Base-by-base conservation (phyloP, 35 echinoderm and acorn worm genomes). In the Ophioderma brevispina region DNA sequence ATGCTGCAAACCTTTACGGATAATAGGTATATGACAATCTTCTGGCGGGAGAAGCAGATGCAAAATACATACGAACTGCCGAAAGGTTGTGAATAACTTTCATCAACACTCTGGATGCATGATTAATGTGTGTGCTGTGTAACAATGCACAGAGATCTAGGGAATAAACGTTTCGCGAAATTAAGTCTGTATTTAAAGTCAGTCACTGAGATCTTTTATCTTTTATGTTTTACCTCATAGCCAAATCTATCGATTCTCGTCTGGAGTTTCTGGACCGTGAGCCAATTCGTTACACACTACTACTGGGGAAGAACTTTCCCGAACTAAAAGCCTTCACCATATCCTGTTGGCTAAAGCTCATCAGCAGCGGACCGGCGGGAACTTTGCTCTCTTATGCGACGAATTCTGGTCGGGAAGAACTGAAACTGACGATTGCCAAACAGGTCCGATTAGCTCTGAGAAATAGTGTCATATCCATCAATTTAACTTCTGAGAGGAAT, bases 261-360 rank as follows among this genome's bases (percentile, higher is more conserved):
- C 76, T 95, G 0, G 94, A 95, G 5, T 95, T 89, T 80, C 80
- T 33, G 13, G 78, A 76, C 5, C 52, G 37, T 14, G 86, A 63
- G 17, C 40, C 76, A 1, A 40, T 76, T 40, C 90, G 85, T 56
- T 95, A 95, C 78, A 90, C 91, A 31, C 36, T 95, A 33, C 88
- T 99, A 23, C 84, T 99, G 25, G 97, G 93, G 55, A 99, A 99
- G 76, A 90, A 92, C 17, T 89, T 99, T 41, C 91, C 97, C 42
- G 0, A 56, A 32, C 41, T 99, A 23, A 37, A 84, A 59, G 78
- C 87, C 0, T 95, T 99, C 77, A 99, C 97, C 31, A 82, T 99
- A 23, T 84, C 82, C 40, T 81, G 92, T 10, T 99, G 97, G 97
- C 40, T 99, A 31, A 95, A 93, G 30, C 37, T 93, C 18, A 64